A percentile compares a stretch with the other conserved stretches of the same genome.
phyloP scores from a whole-genome alignment of 2,888 invertebrate genomes.

The Epirrhoe alternata region DNA sequence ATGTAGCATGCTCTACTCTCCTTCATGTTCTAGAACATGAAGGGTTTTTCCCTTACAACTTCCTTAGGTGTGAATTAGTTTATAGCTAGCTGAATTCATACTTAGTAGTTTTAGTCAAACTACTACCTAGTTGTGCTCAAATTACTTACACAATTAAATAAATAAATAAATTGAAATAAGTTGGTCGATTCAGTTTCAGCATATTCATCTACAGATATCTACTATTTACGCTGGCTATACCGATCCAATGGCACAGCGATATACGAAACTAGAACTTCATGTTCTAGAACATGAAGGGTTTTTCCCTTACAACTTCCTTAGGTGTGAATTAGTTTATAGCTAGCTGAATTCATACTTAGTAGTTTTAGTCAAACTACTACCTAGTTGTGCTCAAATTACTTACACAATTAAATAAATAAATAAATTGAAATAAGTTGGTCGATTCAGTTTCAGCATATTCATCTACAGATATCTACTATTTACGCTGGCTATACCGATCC shows the following conservation, averaged over 20 bases:
- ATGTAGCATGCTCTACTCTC: too few relatives aligned
- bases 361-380: too few relatives aligned
- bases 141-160: not conserved
- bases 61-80: too few relatives aligned
- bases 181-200: conserved; percentile 2
- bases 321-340: too few relatives aligned
- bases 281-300: too few relatives aligned
- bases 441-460: conserved; percentile 5
- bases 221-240: conserved; percentile 48
- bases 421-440: not conserved
- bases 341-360: too few relatives aligned
- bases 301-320: too few relatives aligned
- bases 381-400: not conserved
- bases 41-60: too few relatives aligned
- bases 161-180: not conserved
- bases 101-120: too few relatives aligned
- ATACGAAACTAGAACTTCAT: conserved; percentile 70
- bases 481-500: conserved; percentile 52
- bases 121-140: too few relatives aligned
- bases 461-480: conserved; percentile 25
- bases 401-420: not conserved
- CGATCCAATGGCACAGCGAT: conserved; percentile 58
- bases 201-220: conserved; percentile 16
- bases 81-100: too few relatives aligned
- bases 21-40: too few relatives aligned